Base-by-base conservation (phyloP, 2,113 vertebrate species). In the Silurus meridionalis region DNA sequence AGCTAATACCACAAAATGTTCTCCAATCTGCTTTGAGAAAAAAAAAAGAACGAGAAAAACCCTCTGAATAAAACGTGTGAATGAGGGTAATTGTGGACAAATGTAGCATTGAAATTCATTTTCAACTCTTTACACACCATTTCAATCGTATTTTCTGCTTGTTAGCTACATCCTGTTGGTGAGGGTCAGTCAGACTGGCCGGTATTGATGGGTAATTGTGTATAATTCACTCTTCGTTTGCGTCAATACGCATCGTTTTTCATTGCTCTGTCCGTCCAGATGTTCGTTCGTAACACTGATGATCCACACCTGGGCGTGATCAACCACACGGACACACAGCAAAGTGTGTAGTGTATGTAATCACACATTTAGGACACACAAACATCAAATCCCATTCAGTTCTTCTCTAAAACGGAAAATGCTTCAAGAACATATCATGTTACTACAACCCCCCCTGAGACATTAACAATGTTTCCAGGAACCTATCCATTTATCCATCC, bases 71-170 rank as follows among this genome's bases (percentile, higher is more conserved):
- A 97, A 99, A 98, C 97, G 96, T 99, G 97, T 97, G 97, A 98
- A 97, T 95, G 96, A 37, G 96, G 97, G 97, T 99, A 98, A 99
- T 99, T 99, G 98, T 96, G 97, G 96, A 99, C 98, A 99, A 99
- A 99, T 97, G 97, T 96, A 93, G 97, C 97, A 99, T 98, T 99
- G 97, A 99, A 99, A 99, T 99, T 98, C 96, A 99, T 99, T 98
- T 97, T 97, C 97, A 97, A 97, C 97, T 97, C 97, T 96, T 99
- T 98, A 98, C 97, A 96, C 97, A 98, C 98, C 98, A 98, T 99
- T 98, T 97, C 97, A 99, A 99, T 99, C 98, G 97, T 98, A 98
- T 99, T 99, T 99, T 99, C 97, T 99, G 98, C 97, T 96, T 99
- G 97, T 99, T 99, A 99, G 97, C 98, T 96, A 98, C 97, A 97